These are phyloP conservation scores for Ylistrum balloti DNA, from an alignment of 1,140 invertebrate species.

Conservation along the genomic window DNA sequence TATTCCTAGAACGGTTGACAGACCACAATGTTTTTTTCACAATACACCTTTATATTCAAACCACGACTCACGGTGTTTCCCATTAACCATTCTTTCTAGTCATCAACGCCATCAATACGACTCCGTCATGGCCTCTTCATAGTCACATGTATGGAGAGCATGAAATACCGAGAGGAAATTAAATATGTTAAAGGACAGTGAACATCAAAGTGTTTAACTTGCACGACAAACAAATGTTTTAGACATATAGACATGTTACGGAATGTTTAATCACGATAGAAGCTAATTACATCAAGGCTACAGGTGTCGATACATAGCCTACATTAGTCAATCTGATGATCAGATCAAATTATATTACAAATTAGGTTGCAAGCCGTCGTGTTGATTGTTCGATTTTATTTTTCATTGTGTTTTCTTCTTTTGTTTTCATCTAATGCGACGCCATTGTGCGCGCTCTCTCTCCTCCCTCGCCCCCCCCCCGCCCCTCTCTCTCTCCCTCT, in stretches of 20 bases:
- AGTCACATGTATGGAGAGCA: background rate
- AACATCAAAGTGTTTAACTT: background rate
- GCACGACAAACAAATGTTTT: background rate
- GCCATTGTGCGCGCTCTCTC: too few species aligned
- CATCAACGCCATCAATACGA: background rate
- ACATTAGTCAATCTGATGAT: background rate
- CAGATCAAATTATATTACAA: background rate
- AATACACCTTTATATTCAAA: too few species aligned
- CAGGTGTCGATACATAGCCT: background rate
- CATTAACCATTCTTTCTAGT: background rate
- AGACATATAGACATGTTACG: background rate
- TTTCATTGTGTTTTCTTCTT: too few species aligned
- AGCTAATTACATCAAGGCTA: background rate
- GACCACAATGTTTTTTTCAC: too few species aligned
- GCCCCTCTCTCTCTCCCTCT: too few species aligned
- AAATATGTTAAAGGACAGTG: background rate
- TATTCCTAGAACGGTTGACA: too few species aligned
- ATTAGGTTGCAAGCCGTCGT: too few species aligned
- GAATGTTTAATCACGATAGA: background rate
- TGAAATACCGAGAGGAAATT: background rate
- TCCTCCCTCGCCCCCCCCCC: too few species aligned
- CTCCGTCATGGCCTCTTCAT: background rate
- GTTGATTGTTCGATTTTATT: too few species aligned
- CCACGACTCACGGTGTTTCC: background rate
- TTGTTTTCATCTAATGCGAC: too few species aligned